phyloP scores from a whole-genome alignment of 2,888 invertebrate genomes.

The Heteromyza rotundicornis region DNA sequence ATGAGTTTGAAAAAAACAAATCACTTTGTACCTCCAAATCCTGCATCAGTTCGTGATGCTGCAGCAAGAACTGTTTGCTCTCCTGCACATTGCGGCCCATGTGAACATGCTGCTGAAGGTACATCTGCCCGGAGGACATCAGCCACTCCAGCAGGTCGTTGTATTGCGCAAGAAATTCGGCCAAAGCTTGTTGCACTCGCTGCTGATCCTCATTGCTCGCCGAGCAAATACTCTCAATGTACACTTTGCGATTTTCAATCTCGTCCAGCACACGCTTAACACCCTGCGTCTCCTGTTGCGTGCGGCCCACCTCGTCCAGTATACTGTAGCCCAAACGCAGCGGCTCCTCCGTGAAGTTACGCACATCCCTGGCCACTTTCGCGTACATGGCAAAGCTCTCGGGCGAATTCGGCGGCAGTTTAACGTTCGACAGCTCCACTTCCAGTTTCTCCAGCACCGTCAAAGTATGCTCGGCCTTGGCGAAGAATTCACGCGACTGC shows the following conservation, averaged over 20 bases:
- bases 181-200: conserved; percentile 72
- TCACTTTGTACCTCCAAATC: conserved; percentile 70
- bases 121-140: conserved; percentile 74
- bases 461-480: conserved; percentile 74
- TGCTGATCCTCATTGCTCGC: conserved; percentile 74
- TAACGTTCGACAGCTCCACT: conserved; percentile 72
- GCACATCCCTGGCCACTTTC: conserved; percentile 70
- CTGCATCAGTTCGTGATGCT: conserved; percentile 75
- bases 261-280: conserved; percentile 72
- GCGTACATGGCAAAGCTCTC: conserved; percentile 73
- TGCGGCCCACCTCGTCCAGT: conserved; percentile 71
- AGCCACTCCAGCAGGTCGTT: conserved; percentile 77
- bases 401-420: conserved; percentile 69
- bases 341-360: conserved; percentile 71
- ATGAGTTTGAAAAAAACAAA: too few species aligned
- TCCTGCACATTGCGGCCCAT: conserved; percentile 74
- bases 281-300: conserved; percentile 71
- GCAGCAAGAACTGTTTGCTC: conserved; percentile 75
- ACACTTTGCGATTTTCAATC: conserved; percentile 75
- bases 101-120: conserved; percentile 74
- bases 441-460: conserved; percentile 77
- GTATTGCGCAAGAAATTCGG: conserved; percentile 72
- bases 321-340: conserved; percentile 76
- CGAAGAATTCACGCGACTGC: conserved; percentile 74
- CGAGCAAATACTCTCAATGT: conserved; percentile 69